Conservation (phyloP, 2,113 vertebrate species). For the Thunnus maccoyii region DNA sequence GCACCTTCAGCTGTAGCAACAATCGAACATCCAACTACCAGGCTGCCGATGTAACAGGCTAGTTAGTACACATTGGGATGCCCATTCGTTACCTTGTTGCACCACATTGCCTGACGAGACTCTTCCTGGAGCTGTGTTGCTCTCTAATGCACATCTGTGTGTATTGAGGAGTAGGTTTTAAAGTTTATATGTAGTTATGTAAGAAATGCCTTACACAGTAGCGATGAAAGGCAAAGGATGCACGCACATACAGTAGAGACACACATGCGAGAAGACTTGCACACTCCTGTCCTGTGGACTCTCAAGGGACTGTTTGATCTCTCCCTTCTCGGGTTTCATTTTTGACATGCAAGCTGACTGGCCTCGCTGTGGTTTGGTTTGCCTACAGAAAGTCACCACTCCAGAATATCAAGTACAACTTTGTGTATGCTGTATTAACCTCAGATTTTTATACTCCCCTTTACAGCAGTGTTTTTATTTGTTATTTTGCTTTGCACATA, state of each 20-base stretch:
- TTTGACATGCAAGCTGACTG: slow-evolving; percentile 39
- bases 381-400: neutral
- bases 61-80: neutral
- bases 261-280: slow-evolving; percentile 15
- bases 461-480: neutral
- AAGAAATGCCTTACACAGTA: slow-evolving; percentile 43
- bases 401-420: slow-evolving; percentile 8
- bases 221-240: slow-evolving; percentile 20
- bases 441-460: neutral
- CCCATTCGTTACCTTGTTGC: slow-evolving; percentile 1
- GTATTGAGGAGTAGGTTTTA: slow-evolving; percentile 30
- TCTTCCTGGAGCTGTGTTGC: slow-evolving; percentile 28
- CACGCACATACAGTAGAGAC: slow-evolving; percentile 18
- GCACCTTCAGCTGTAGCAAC: neutral
- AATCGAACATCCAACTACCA: neutral
- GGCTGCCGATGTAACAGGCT: neutral
- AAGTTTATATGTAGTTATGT: slow-evolving; percentile 46
- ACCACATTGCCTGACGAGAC: slow-evolving; percentile 5
- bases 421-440: neutral
- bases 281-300: slow-evolving; percentile 21
- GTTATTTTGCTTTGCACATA: neutral
- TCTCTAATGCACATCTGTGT: slow-evolving; percentile 18
- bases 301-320: slow-evolving; percentile 24
- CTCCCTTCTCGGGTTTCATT: slow-evolving; percentile 33
- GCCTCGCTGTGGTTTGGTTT: slow-evolving; percentile 17